These are phyloP conservation scores for Griposia aprilina DNA, from an alignment of 2,888 invertebrate genomes.

Conservation along the genomic window DNA sequence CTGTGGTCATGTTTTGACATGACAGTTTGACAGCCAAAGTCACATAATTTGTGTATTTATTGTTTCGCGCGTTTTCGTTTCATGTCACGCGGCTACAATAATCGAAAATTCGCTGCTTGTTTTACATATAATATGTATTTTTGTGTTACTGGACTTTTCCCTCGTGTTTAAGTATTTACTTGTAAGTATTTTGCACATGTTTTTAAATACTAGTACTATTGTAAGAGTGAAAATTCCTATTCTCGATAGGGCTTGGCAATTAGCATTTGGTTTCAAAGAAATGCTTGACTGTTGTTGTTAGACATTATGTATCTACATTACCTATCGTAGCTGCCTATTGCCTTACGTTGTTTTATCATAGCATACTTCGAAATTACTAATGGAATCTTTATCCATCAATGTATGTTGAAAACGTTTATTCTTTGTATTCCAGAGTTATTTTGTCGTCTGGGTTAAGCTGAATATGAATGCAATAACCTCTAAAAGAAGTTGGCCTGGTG, in stretches of 20 bases:
- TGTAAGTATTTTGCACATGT: slow-evolving; percentile 27
- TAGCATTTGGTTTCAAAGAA: slow-evolving; percentile 8
- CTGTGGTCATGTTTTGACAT: too few relatives aligned
- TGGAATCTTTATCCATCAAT: not conserved
- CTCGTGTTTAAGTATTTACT: not conserved
- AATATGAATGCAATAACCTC: slow-evolving; percentile 71
- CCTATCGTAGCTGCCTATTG: not conserved
- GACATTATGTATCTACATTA: not conserved
- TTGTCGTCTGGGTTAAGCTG: slow-evolving; percentile 12
- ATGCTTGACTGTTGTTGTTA: slow-evolving; percentile 22
- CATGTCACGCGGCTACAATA: slow-evolving; percentile 18
- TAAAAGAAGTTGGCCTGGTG: slow-evolving; percentile 71
- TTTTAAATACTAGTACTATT: not conserved
- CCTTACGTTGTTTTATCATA: not conserved
- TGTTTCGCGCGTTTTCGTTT: slow-evolving; percentile 45
- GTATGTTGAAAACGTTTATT: not conserved
- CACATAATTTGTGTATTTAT: slow-evolving; percentile 10
- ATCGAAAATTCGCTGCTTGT: not conserved
- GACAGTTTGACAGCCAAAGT: too few relatives aligned
- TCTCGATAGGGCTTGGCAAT: not conserved
- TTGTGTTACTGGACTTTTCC: not conserved
- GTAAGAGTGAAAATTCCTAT: not conserved
- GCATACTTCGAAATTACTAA: not conserved
- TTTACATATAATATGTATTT: slow-evolving; percentile 3
- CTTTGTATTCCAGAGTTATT: slow-evolving; percentile 32